These are phyloP conservation scores for Aleiodes sp. DNA, from an alignment of 1,140 invertebrate species.

Conservation along the genomic window DNA sequence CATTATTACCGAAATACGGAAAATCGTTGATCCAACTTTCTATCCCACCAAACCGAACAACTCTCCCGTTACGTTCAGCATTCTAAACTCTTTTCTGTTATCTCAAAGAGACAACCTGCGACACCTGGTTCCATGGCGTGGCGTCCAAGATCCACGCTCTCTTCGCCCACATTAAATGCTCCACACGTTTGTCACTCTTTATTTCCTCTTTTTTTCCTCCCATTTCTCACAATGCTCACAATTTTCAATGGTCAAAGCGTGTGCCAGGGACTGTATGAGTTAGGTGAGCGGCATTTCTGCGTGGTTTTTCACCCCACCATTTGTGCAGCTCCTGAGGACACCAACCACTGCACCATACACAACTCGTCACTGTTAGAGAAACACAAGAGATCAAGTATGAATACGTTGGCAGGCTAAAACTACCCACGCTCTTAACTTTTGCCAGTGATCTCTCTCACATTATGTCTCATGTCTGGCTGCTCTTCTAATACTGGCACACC, in stretches of 20 bases:
- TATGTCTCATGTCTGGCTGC: not conserved
- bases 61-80: not conserved
- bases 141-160: not conserved
- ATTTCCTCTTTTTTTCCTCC: not conserved
- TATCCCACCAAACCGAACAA: not conserved
- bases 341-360: not conserved
- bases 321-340: not conserved
- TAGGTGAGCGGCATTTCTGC: slow-evolving; percentile 44
- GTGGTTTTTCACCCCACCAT: slow-evolving; percentile 27
- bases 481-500: not conserved
- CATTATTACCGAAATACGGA: no score
- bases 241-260: not conserved
- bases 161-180: slow-evolving; percentile 4
- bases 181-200: not conserved
- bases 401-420: slow-evolving; percentile 38
- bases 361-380: slow-evolving; percentile 33
- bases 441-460: not conserved
- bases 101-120: slow-evolving; percentile 35
- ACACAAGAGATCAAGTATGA: slow-evolving; percentile 46
- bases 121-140: slow-evolving; percentile 42
- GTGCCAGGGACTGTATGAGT: not conserved
- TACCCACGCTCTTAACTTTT: not conserved
- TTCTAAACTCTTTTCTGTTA: slow-evolving; percentile 10
- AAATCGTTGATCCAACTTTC: slow-evolving; percentile 3
- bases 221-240: not conserved